A percentile compares a stretch with the other conserved stretches of the same genome.
phyloP scores from a whole-genome alignment of 2,888 invertebrate genomes.

The Nineta flava region DNA sequence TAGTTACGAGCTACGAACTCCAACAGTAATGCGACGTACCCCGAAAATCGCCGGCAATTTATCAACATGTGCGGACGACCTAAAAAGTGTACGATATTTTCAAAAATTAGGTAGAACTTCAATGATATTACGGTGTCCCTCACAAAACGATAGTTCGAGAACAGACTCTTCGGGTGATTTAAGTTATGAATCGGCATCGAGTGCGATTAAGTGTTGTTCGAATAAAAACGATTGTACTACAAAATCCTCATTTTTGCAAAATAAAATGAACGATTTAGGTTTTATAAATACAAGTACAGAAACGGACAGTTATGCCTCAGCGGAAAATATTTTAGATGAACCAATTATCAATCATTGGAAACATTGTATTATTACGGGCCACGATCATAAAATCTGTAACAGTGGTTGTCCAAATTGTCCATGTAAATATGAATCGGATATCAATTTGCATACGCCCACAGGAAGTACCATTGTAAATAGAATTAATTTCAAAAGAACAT shows the following conservation, averaged over 20 bases:
- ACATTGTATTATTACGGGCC: background rate
- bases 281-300: conserved; percentile 14
- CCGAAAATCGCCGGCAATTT: conserved; percentile 48
- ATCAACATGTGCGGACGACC: conserved; percentile 48
- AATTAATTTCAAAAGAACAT: conserved; percentile 10
- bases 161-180: conserved; percentile 29
- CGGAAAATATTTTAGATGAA: conserved; percentile 33
- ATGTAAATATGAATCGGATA: conserved; percentile 13
- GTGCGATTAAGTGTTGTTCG: conserved; percentile 19
- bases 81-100: conserved; percentile 36
- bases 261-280: background rate
- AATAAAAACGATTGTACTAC: background rate
- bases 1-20: conserved; percentile 33
- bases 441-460: background rate
- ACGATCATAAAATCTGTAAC: conserved; percentile 17
- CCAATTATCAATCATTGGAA: conserved; percentile 9
- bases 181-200: conserved; percentile 34
- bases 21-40: conserved; percentile 43
- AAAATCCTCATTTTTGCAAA: background rate
- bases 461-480: background rate
- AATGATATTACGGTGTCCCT: conserved; percentile 26
- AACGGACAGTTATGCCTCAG: conserved; percentile 33
- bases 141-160: conserved; percentile 16
- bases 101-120: conserved; percentile 35
- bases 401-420: conserved; percentile 22